Conservation (phyloP, 2,888 invertebrate genomes). For the Himalopsyche kuldschensis region DNA sequence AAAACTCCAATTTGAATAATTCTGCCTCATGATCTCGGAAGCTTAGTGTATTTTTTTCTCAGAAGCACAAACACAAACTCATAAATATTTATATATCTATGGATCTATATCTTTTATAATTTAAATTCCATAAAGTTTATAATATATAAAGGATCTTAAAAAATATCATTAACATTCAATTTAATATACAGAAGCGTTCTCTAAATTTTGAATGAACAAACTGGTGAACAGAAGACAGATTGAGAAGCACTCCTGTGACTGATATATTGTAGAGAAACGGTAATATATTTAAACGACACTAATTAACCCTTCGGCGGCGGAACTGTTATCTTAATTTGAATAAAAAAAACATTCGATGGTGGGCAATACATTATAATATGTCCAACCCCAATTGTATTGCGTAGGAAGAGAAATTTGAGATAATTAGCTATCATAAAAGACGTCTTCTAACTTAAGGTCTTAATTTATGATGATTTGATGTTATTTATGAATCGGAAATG, state of each 20-base stretch:
- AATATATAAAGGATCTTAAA: too few relatives aligned
- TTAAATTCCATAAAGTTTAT: too few relatives aligned
- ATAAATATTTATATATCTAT: too few relatives aligned
- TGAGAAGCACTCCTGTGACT: background rate
- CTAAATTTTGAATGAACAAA: too few relatives aligned
- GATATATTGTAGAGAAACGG: background rate
- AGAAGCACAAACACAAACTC: too few relatives aligned
- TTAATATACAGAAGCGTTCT: too few relatives aligned
- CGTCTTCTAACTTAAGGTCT: background rate
- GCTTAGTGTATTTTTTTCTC: too few relatives aligned
- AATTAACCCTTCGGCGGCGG: background rate
- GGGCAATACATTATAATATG: background rate
- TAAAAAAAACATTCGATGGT: background rate
- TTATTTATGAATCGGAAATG: background rate
- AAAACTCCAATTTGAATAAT: too few relatives aligned
- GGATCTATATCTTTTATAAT: too few relatives aligned
- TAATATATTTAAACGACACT: slow-evolving; percentile 5
- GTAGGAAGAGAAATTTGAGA: background rate
- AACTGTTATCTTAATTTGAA: background rate
- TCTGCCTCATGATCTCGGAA: too few relatives aligned
- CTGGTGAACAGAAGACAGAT: background rate
- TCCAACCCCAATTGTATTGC: background rate
- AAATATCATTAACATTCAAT: too few relatives aligned
- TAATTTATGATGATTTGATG: background rate
- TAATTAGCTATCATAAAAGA: background rate